Conservation (phyloP, 2,797 vertebrate genomes). For the Cuniculus paca region DNA sequence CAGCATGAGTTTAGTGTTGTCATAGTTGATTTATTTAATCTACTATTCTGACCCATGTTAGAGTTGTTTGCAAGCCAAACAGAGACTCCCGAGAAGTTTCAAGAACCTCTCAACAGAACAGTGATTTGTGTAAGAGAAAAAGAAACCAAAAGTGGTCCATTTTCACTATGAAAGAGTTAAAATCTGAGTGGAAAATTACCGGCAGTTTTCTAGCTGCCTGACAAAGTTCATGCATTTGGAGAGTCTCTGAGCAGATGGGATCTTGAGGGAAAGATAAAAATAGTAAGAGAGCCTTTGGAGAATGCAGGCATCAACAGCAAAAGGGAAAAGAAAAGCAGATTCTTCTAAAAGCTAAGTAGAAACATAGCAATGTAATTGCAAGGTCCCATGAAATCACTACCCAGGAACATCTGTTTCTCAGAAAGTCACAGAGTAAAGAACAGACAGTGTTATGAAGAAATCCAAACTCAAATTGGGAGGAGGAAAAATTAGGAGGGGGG, state of each 20-base stretch:
- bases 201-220: neutral
- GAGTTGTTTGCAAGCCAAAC: neutral
- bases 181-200: neutral
- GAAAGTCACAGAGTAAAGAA: neutral
- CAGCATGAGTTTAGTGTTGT: neutral
- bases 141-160: neutral
- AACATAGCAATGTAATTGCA: neutral
- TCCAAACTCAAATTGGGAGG: neutral
- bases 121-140: neutral
- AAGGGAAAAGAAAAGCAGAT: neutral
- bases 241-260: neutral
- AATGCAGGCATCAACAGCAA: neutral
- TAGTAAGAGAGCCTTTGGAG: neutral
- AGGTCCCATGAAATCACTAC: neutral
- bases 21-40: neutral
- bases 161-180: neutral
- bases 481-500: neutral
- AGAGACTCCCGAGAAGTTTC: neutral
- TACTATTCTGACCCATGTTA: conserved; percentile 7
- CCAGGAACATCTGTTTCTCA: neutral
- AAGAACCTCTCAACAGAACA: neutral
- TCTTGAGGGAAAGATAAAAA: neutral
- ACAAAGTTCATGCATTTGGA: neutral
- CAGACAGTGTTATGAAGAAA: neutral
- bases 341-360: neutral